Percentiles rank a stretch among this genome's conserved stretches.
Conservation (phyloP, 1,140 invertebrate species). For the Stratiolaelaps scimitus region DNA sequence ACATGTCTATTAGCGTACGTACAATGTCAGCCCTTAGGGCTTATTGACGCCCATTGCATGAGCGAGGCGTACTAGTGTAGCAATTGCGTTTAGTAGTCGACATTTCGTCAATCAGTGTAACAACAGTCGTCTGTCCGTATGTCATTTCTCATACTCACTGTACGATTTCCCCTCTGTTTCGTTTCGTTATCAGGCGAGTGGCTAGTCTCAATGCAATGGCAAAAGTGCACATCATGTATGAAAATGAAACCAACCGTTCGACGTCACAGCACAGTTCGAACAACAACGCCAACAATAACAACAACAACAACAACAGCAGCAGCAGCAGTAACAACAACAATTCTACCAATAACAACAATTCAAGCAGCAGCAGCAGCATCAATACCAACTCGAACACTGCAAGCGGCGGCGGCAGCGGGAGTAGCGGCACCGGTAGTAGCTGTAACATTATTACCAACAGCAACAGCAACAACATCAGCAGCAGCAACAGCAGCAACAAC, state of each 20-base stretch:
- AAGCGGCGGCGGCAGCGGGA: neutral
- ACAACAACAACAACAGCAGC: neutral
- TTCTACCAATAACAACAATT: too few species aligned
- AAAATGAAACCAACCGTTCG: conserved; percentile 52
- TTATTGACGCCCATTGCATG: neutral
- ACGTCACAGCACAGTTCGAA: conserved; percentile 40
- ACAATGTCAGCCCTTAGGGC: neutral
- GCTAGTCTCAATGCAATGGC: conserved; percentile 74
- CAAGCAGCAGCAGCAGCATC: conserved; percentile 30
- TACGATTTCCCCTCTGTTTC: too few species aligned
- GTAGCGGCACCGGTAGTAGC: neutral
- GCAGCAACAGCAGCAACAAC: too few species aligned
- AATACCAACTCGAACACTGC: neutral
- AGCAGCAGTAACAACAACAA: neutral
- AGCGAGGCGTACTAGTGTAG: too few species aligned
- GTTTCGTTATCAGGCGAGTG: conserved; percentile 46
- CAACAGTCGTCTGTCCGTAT: too few species aligned
- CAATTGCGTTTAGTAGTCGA: too few species aligned
- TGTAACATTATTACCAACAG: neutral
- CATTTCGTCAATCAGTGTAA: too few species aligned
- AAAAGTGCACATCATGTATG: conserved; percentile 80
- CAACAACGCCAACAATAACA: conserved; percentile 21
- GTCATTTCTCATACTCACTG: too few species aligned
- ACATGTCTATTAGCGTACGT: neutral
- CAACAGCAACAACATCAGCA: neutral